Conservation (phyloP, 2,797 vertebrate species). For the Sphaeramia orbicularis region DNA sequence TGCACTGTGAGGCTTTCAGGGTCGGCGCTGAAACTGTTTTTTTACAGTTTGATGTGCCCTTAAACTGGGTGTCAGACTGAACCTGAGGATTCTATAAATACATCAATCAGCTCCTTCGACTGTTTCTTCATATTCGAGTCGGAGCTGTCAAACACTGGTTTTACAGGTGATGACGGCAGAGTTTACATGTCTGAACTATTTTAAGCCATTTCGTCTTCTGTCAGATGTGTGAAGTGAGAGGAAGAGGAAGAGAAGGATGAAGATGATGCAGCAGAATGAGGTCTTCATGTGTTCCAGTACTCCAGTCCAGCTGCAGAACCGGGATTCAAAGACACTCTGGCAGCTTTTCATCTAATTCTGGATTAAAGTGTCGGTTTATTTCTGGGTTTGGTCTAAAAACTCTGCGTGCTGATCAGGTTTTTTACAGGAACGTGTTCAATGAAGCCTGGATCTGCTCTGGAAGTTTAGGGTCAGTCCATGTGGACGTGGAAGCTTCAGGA, state of each 20-base stretch:
- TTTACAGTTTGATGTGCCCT: not conserved
- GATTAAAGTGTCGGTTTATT: not conserved
- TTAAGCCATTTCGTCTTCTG: not conserved
- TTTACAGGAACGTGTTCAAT: no score
- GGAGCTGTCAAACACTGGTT: not conserved
- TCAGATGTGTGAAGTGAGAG: not conserved
- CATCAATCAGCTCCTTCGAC: no score
- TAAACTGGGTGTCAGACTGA: not conserved
- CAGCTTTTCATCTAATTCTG: not conserved
- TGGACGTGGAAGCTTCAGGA: no score
- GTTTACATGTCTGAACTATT: not conserved
- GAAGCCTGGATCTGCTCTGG: no score
- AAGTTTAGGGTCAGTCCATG: no score
- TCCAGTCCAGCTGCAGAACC: not conserved
- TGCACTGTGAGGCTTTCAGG: no score
- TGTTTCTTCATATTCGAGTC: no score
- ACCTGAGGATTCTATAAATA: no score
- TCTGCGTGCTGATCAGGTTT: no score
- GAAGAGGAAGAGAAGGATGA: not conserved
- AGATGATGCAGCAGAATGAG: conserved; percentile 1
- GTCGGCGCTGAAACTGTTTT: not conserved
- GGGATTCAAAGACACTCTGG: no score
- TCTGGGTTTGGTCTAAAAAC: not conserved
- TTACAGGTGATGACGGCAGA: not conserved
- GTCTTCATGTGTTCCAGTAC: not conserved